Evolutionary conservation across 2,113 vertebrate species (phyloP), one percentile per base, ranked within the genome.

Genomic region (Myxocyprinus asiaticus): DNA sequence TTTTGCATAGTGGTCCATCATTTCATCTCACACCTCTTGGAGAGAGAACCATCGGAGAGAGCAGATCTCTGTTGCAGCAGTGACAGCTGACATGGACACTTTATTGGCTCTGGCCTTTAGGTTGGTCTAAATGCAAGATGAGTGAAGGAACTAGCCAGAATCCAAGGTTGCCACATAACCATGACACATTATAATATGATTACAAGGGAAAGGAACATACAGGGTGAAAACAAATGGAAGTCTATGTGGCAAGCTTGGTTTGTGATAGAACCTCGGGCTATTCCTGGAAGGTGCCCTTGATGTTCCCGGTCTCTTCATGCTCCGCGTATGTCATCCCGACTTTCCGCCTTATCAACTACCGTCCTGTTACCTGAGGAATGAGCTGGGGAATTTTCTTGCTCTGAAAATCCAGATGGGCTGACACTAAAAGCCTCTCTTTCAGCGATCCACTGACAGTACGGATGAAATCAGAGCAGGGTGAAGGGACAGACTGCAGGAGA

Each of bases 261-360:
- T 66, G 61, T 45, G 43, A 44, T 65, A 67, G 51, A 70, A 79
- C 81, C 80, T 78, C 58, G 2, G 62, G 77, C 61, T 62, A 64
- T 76, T 82, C 76, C 77, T 53, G 82, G 78, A 86, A 89, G 80
- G 82, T 85, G 82, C 86, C 85, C 85, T 88, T 85, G 76, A 78
- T 86, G 68, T 65, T 62, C 67, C 74, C 4, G 8, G 42, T 33
- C 71, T 73, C 64, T 82, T 74, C 42, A 63, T 78, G 55, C 58
- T 73, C 69, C 62, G 61, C 78, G 76, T 76, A 81, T 78, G 79
- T 81, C 62, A 66, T 48, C 70, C 65, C 12, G 56, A 22, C 70
- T 53, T 71, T 87, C 82, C 64, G 62, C 9, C 76, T 64, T 80
- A 81, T 83, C 73, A 69, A 64, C 43, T 17, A 55, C 61, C 33